Conservation (phyloP, 2,888 invertebrate genomes). For the Allygus modestus region DNA sequence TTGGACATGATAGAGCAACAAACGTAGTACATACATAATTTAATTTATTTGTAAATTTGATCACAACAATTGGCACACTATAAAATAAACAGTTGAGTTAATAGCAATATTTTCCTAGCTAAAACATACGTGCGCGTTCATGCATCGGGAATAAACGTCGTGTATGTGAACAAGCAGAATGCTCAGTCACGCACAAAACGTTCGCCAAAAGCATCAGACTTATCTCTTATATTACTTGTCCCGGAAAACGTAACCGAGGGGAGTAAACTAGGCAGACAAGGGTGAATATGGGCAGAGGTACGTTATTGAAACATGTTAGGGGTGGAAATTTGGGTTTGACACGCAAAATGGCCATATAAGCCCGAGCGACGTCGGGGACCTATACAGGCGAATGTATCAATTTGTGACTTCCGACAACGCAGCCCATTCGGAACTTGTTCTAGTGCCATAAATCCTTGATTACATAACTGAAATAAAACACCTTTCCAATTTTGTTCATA, state of each 20-base stretch:
- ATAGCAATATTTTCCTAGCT: too few relatives aligned
- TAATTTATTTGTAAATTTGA: too few relatives aligned
- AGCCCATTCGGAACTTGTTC: too few relatives aligned
- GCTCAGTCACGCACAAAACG: neutral
- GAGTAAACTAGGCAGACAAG: neutral
- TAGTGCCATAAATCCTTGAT: too few relatives aligned
- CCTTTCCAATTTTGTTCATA: too few relatives aligned
- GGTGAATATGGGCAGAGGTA: neutral
- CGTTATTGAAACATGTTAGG: conserved; percentile 31
- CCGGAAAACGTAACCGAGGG: neutral
- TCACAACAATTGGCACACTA: too few relatives aligned
- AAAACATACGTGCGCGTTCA: too few relatives aligned
- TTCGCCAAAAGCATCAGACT: neutral
- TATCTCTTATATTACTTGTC: neutral
- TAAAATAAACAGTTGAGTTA: too few relatives aligned
- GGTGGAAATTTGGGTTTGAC: neutral
- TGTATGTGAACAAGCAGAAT: neutral
- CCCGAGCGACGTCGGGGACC: neutral
- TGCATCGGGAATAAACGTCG: neutral
- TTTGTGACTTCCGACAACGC: neutral
- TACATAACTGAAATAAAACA: too few relatives aligned
- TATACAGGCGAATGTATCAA: conserved; percentile 15
- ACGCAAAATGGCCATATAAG: conserved; percentile 12
- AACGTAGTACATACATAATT: too few relatives aligned
- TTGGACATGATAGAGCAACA: too few relatives aligned